Percentiles rank a stretch among this genome's conserved stretches.
Conservation (phyloP, 2,113 vertebrate species). For the Capricornis sumatraensis region DNA sequence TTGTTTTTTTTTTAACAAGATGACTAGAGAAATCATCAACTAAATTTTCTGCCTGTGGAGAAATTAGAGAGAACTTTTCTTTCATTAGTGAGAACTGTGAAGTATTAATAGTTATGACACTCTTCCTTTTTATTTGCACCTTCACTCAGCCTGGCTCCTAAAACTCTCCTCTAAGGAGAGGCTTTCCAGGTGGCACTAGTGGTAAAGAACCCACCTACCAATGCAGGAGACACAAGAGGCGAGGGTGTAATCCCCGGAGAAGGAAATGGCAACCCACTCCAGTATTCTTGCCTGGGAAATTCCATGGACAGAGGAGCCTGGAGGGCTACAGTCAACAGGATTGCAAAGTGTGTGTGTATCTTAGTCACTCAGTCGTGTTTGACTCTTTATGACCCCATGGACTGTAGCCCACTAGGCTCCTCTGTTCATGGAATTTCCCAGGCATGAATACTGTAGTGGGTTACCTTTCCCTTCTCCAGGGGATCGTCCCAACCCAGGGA, state of each 20-base stretch:
- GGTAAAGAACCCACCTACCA: not conserved
- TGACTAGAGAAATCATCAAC: not conserved
- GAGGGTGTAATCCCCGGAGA: not conserved
- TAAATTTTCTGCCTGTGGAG: not conserved
- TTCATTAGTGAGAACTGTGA: not conserved
- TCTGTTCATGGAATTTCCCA: not conserved
- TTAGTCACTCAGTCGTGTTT: not conserved
- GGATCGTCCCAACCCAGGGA: not conserved
- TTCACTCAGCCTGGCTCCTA: not conserved
- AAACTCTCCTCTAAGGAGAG: not conserved
- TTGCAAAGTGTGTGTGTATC: not conserved
- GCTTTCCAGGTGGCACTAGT: not conserved
- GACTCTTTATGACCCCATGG: not conserved
- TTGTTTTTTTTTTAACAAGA: not conserved
- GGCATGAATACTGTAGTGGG: not conserved
- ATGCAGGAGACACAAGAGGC: not conserved
- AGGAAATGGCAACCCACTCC: not conserved
- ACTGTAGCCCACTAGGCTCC: not conserved
- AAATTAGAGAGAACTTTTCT: not conserved
- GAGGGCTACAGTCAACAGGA: not conserved
- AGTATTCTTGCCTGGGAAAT: not conserved
- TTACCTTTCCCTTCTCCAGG: not conserved
- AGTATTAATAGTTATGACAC: not conserved
- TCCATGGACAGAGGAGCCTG: not conserved
- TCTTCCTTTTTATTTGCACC: not conserved